phyloP scores from a whole-genome alignment of 2,113 vertebrate species.

The Ochotona curzoniae region DNA sequence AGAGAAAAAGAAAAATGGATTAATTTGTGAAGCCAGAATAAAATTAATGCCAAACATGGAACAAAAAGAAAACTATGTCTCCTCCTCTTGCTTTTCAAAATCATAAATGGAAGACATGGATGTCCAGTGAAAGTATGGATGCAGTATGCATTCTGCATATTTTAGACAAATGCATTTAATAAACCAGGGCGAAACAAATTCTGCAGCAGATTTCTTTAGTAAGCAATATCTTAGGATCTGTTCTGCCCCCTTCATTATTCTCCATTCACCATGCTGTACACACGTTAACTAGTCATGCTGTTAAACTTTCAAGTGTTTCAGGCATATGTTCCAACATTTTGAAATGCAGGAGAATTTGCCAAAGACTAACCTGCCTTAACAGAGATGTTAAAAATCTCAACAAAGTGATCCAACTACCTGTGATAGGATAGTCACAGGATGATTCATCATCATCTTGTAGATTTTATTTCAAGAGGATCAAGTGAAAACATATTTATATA shows the following conservation, averaged over 20 bases:
- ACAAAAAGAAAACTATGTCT: background rate
- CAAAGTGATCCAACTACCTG: background rate
- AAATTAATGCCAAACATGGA: conserved; percentile 11
- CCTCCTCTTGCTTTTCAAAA: background rate
- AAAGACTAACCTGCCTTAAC: background rate
- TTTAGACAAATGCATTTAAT: conserved; percentile 45
- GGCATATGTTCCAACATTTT: background rate
- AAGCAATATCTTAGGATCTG: background rate
- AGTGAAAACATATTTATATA: background rate
- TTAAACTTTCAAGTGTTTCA: background rate
- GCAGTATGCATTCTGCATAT: background rate
- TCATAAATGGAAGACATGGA: background rate
- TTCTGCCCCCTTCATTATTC: background rate
- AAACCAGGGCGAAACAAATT: background rate
- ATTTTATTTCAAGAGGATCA: conserved; percentile 33
- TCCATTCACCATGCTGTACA: background rate
- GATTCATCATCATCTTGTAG: conserved; percentile 17
- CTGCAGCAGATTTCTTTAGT: background rate
- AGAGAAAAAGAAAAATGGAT: background rate
- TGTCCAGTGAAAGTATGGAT: background rate
- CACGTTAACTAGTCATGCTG: background rate
- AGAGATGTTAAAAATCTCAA: background rate
- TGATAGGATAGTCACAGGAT: background rate
- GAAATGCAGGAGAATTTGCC: background rate
- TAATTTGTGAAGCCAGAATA: conserved; percentile 4